Evolutionary conservation across 2,888 invertebrate species (phyloP), one percentile per base, ranked within the genome.

Genomic region (Andrena hattorfiana): DNA sequence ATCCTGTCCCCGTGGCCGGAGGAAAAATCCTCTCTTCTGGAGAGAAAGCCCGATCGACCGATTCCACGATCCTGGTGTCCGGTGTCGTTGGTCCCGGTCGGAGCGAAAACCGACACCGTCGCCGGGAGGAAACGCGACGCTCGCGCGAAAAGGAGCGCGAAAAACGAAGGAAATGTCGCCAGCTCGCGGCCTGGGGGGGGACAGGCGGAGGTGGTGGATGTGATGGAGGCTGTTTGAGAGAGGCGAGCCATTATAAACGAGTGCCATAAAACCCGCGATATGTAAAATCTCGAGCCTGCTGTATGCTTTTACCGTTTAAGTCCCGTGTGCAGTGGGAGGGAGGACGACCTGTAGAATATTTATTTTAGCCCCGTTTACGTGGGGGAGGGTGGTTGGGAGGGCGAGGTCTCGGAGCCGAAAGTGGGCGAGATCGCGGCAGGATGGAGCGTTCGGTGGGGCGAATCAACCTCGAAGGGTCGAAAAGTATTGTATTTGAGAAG

Each of bases 221-320:
- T 23, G 56, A 20, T 56, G 70, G 28, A 60, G 48, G 59, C 63
- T 32, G 60, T 30, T 71, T 62, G 26, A 49, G 48, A 26, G 87
- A 83, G 84, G 89, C 80, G 92, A 93, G 94, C 93, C 94, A 93
- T 94, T 87, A 72, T 42, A 89, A 89, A 93, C 89, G 92, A 93
- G 94, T 94, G 94, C 94, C 94, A 94, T 94, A 93, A 89, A 87
- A 77, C 79, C 79, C 81, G 77, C 83, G 83, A 75, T 77, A 63
- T 76, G 70, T 75, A 81, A 83, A 83, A 74, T 74, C 79, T 72
- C 77, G 42, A 35, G 42, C 63, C 63, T 63, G n/a, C 69, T 75
- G 48, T 23, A 42, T 26, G 60, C 62, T 32, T 51, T 64, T 35
- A 64, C 63, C 48, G 30, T 54, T 49, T 28, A 13, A n/a, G 20